Evolutionary conservation across 2,797 vertebrate genomes (phyloP), one percentile per base, ranked within the genome.

Genomic region (Microchirus variegatus): DNA sequence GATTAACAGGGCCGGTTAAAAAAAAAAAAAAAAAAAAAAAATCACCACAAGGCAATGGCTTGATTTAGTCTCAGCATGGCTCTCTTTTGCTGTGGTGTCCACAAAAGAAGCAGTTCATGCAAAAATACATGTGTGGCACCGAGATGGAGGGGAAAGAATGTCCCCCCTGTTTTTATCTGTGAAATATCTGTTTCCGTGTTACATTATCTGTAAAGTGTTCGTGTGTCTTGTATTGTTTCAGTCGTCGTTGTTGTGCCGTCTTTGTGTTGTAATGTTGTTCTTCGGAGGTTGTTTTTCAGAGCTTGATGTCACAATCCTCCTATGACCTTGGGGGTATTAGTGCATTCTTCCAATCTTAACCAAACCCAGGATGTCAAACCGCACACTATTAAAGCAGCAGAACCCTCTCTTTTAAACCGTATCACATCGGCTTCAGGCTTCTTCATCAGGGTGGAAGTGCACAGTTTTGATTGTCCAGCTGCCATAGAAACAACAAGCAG

Each of bases 391-490:
- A 71, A 67, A 61, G 48, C 46, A 53, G 38, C 54, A 10, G 56
- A 62, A 46, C 11, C 11, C 48, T 42, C n/a, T 4, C 10, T 12
- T 12, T 9, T 38, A 17, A 18, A 61, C 59, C 49, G 40, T 56
- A 51, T 66, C 65, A 50, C 56, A 64, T 79, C 41, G 1, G 51
- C 63, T 72, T 55, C 50, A 19, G 41, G 15, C 22, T 58, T 53
- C 53, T 57, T 77, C 46, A 52, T 78, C 66, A 41, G 70, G 41
- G 71, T 44, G 58, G 61, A 70, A 75, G 63, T 64, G 64, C 66
- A 53, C 66, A 5, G 56, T 51, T 75, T 56, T 59, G 61, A 85
- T 64, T 77, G 71, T 80, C 76, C 42, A 50, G 60, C 70, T 70
- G 68, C 56, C 52, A 42, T 17, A 14, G 64, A 75, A 66, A 56